Conservation (phyloP, 2,888 invertebrate genomes). For the Marasmarcha lunaedactyla region DNA sequence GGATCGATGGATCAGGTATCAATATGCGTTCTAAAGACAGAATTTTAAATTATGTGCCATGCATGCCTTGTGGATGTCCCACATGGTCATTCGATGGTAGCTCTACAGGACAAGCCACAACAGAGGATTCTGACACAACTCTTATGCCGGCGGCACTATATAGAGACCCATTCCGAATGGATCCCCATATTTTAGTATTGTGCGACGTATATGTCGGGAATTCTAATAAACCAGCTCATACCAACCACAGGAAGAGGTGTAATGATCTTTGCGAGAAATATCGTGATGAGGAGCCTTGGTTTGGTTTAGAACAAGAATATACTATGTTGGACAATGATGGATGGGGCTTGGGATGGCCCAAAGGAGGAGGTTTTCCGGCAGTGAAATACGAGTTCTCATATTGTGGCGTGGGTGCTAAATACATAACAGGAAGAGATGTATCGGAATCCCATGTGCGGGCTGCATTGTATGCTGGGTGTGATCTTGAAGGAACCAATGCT, state of each 20-base stretch:
- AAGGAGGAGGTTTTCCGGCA: slow-evolving; percentile 87
- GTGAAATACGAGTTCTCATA: slow-evolving; percentile 91
- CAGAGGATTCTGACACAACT: slow-evolving; percentile 88
- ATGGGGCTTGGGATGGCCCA: slow-evolving; percentile 94
- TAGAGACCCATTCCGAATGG: slow-evolving; percentile 89
- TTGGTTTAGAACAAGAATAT: slow-evolving; percentile 93
- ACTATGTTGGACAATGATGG: slow-evolving; percentile 87
- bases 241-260: slow-evolving; percentile 80
- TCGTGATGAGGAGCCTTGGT: slow-evolving; percentile 82
- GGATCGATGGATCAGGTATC: slow-evolving; percentile 86
- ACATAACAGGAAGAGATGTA: slow-evolving; percentile 92
- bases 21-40: slow-evolving; percentile 77
- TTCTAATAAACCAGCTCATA: slow-evolving; percentile 75
- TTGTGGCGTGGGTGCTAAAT: slow-evolving; percentile 95
- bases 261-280: slow-evolving; percentile 78
- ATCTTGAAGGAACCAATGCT: slow-evolving; percentile 94
- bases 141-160: slow-evolving; percentile 91
- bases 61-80: slow-evolving; percentile 66
- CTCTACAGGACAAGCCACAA: slow-evolving; percentile 89
- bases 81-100: slow-evolving; percentile 95
- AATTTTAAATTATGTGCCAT: slow-evolving; percentile 72
- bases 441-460: slow-evolving; percentile 85
- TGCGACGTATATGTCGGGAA: slow-evolving; percentile 85
- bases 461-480: slow-evolving; percentile 93
- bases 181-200: slow-evolving; percentile 88